Evolutionary conservation across 2,888 invertebrate species (phyloP).

Genomic region (Dione juno): DNA sequence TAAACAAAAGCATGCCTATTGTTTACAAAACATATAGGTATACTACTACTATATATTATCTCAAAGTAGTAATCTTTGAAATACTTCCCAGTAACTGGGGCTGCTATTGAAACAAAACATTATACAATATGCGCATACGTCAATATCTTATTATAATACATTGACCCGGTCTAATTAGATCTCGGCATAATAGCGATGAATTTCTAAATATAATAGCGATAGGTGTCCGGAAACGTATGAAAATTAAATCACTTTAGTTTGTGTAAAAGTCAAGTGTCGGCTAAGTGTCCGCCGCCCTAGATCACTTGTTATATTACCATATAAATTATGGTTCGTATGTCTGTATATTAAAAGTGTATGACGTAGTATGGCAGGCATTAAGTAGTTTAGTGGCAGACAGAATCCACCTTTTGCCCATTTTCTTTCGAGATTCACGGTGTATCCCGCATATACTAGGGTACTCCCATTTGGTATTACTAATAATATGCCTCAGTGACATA

Average conservation of each 20-base stretch:
- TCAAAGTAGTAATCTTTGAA: background rate
- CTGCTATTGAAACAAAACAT: background rate
- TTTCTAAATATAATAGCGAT: background rate
- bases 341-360: background rate
- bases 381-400: no score
- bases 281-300: conserved; percentile 16
- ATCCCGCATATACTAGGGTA: no score
- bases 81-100: background rate
- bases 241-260: conserved; percentile 6
- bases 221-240: background rate
- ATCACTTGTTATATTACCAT: conserved; percentile 8
- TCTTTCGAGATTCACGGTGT: background rate
- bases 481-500: no score
- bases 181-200: background rate
- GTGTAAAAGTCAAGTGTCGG: conserved; percentile 18
- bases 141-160: conserved; percentile 2
- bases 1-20: background rate
- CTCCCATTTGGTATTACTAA: no score
- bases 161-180: conserved; percentile 10
- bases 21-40: no score
- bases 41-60: background rate
- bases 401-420: no score
- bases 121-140: background rate
- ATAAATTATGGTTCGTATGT: background rate
- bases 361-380: no score